These are phyloP conservation scores for Napeogenes sylphis DNA, from an alignment of 2,888 invertebrate species.

Conservation along the genomic window DNA sequence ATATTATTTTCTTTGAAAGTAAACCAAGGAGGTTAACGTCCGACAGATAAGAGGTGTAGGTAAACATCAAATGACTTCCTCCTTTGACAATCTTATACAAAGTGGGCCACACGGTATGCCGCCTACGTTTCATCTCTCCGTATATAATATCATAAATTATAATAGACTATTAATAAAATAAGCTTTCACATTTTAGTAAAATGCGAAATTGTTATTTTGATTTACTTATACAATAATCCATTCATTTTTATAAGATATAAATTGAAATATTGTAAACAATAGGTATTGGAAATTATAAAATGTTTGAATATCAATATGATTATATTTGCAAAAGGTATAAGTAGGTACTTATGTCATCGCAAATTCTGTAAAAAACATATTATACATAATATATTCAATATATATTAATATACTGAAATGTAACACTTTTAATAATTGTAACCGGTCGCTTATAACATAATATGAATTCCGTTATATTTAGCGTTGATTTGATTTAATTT, in stretches of 20 bases:
- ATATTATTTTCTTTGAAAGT: neutral
- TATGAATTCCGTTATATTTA: slow-evolving; percentile 1
- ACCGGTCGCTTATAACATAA: too few species aligned
- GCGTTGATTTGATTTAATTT: slow-evolving; percentile 4
- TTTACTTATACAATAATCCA: too few species aligned
- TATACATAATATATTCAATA: too few species aligned
- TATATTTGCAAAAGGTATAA: neutral
- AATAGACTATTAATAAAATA: neutral
- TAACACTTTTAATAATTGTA: too few species aligned
- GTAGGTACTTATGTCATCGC: neutral
- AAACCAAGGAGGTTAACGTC: slow-evolving; percentile 18
- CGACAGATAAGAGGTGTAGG: slow-evolving; percentile 12
- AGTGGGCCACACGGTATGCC: slow-evolving; percentile 11
- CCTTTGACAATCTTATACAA: slow-evolving; percentile 13
- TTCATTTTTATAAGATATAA: too few species aligned
- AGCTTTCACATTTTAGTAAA: slow-evolving; percentile 2
- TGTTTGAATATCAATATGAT: too few species aligned
- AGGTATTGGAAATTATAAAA: too few species aligned
- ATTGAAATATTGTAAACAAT: too few species aligned
- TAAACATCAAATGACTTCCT: slow-evolving; percentile 17
- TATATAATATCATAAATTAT: slow-evolving; percentile 4
- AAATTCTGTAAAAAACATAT: too few species aligned
- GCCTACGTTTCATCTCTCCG: slow-evolving; percentile 7
- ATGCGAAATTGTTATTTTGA: too few species aligned
- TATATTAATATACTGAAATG: too few species aligned